Percentiles rank a stretch among this genome's conserved stretches.
phyloP scores from a whole-genome alignment of 1,140 invertebrate genomes.

The Aphaenogaster ashmeadi region DNA sequence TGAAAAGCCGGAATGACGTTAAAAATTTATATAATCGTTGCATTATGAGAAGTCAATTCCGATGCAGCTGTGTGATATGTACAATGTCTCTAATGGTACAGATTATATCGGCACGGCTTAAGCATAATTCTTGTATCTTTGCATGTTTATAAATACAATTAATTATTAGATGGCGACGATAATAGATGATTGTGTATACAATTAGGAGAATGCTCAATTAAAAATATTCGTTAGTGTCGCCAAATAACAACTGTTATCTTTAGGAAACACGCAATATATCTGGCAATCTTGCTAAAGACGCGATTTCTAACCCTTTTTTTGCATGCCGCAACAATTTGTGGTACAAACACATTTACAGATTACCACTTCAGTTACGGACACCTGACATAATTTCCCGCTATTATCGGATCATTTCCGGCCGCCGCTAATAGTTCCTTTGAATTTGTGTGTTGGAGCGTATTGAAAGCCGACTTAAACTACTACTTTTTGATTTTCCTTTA shows the following conservation, averaged over 20 bases:
- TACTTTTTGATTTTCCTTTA: background rate
- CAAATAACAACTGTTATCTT: constrained; percentile 63
- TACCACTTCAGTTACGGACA: constrained; percentile 28
- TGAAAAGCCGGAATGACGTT: constrained; percentile 33
- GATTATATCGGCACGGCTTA: constrained; percentile 39
- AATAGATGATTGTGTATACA: constrained; percentile 26
- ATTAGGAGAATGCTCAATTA: constrained; percentile 52
- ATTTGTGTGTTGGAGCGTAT: constrained; percentile 25
- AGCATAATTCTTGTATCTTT: constrained; percentile 30
- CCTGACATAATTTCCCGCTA: constrained; percentile 44
- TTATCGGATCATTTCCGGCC: constrained; percentile 60
- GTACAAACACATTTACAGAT: constrained; percentile 39
- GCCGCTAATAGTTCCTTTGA: constrained; percentile 44
- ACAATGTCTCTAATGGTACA: constrained; percentile 37
- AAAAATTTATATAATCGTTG: constrained; percentile 37
- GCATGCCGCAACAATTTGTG: constrained; percentile 45
- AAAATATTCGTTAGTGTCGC: constrained; percentile 4
- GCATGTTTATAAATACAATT: constrained; percentile 23
- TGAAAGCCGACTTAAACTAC: background rate
- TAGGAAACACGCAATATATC: background rate
- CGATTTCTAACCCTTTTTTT: constrained; percentile 5
- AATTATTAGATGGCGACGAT: background rate
- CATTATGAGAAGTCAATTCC: constrained; percentile 37
- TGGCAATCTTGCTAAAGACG: constrained; percentile 5
- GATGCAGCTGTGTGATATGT: constrained; percentile 44